Conservation (phyloP, 2,888 invertebrate genomes). For the Campoletis raptor region DNA sequence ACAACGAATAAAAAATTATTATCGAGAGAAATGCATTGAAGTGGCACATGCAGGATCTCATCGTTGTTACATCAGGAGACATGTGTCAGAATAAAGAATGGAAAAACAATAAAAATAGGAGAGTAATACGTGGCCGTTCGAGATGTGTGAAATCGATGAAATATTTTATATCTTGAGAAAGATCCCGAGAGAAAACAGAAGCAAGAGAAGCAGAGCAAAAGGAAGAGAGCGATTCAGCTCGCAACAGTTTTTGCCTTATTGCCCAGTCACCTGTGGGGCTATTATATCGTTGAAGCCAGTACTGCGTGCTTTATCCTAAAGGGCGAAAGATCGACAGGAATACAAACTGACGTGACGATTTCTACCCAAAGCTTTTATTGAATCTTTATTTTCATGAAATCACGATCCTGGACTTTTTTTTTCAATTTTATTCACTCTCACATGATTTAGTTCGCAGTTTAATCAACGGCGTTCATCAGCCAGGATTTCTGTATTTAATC, state of each 20-base stretch:
- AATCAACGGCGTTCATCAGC: too few species aligned
- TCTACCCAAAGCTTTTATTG: conserved; percentile 75
- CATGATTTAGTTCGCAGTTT: too few species aligned
- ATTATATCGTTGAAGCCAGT: conserved; percentile 49
- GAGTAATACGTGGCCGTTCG: conserved; percentile 38
- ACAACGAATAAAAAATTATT: conserved; percentile 27
- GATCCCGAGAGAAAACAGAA: conserved; percentile 3
- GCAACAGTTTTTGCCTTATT: conserved; percentile 29
- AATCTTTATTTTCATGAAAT: conserved; percentile 75
- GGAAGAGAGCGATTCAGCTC: background rate
- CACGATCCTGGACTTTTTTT: conserved; percentile 72
- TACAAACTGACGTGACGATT: conserved; percentile 71
- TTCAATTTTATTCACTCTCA: too few species aligned
- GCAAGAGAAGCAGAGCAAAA: background rate
- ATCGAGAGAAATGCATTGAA: conserved; percentile 8
- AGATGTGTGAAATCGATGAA: conserved; percentile 45
- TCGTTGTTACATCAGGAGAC: conserved; percentile 13
- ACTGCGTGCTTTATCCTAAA: conserved; percentile 20
- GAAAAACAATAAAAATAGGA: conserved; percentile 21
- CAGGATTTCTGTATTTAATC: too few species aligned
- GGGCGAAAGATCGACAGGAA: conserved; percentile 25
- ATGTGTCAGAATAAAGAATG: background rate
- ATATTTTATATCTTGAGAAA: conserved; percentile 42
- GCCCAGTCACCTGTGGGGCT: conserved; percentile 42
- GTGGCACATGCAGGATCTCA: conserved; percentile 1